These are phyloP conservation scores for Sebastes trivittatus DNA, from an alignment of 2,797 vertebrate species.

Conservation along the genomic window DNA sequence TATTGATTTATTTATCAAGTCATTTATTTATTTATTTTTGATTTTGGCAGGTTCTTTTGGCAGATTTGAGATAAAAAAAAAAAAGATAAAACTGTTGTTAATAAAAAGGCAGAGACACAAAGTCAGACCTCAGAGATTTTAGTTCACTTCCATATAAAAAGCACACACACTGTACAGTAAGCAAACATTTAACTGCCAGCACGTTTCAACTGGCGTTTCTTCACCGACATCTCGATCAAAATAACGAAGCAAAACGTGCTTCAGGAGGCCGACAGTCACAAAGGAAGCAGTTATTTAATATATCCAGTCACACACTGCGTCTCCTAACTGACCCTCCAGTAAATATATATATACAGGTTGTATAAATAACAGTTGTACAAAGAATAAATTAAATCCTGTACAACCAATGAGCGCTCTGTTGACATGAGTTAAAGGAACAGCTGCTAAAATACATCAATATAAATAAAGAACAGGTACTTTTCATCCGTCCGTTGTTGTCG, in stretches of 20 bases:
- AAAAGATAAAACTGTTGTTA: background rate
- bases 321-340: slow-evolving; percentile 30
- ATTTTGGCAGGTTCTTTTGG: no score
- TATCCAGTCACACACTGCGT: slow-evolving; percentile 22
- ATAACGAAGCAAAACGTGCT: slow-evolving; percentile 28
- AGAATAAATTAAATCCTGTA: slow-evolving; percentile 69
- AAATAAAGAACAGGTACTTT: slow-evolving; percentile 50
- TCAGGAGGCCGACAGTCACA: background rate
- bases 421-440: slow-evolving; percentile 8
- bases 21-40: no score
- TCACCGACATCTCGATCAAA: slow-evolving; percentile 33
- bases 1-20: no score
- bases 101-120: background rate
- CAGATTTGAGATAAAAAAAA: background rate
- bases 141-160: slow-evolving; percentile 65
- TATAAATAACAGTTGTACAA: slow-evolving; percentile 67
- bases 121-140: slow-evolving; percentile 35
- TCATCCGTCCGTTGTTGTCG: slow-evolving; percentile 19
- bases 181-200: slow-evolving; percentile 48
- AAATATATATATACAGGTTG: slow-evolving; percentile 25
- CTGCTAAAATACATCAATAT: slow-evolving; percentile 11
- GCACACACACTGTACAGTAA: slow-evolving; percentile 54
- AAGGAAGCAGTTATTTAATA: slow-evolving; percentile 21
- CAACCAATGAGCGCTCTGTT: slow-evolving; percentile 17
- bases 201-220: slow-evolving; percentile 11